phyloP scores from a whole-genome alignment of 1,140 invertebrate species.

The Galendromus occidentalis region DNA sequence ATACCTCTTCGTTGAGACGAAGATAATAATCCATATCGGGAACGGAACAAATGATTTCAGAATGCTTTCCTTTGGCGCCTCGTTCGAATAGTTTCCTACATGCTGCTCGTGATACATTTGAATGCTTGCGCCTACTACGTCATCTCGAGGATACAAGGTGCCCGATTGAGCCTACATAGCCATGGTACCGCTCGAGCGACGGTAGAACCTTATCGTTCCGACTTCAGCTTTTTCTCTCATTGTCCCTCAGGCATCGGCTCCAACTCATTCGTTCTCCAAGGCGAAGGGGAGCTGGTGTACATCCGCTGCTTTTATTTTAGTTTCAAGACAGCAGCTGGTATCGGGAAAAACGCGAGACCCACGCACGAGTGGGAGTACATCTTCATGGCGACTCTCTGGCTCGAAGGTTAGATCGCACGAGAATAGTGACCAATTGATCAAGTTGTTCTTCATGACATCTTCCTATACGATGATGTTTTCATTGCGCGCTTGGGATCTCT shows the following conservation, averaged over 20 bases:
- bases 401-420: neutral
- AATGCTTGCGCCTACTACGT: neutral
- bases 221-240: too few species aligned
- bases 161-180: too few species aligned
- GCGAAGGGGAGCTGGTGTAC: neutral
- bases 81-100: neutral
- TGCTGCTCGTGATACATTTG: neutral
- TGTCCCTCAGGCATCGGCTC: neutral
- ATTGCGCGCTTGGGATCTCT: neutral
- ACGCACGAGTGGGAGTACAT: conserved; percentile 1
- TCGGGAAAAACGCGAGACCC: neutral
- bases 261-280: neutral
- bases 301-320: conserved; percentile 5
- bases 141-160: neutral
- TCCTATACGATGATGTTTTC: too few species aligned
- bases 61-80: neutral
- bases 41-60: neutral
- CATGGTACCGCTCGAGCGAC: too few species aligned
- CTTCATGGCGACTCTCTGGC: neutral
- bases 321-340: neutral
- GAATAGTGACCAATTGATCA: too few species aligned
- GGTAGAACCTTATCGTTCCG: too few species aligned
- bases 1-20: too few species aligned
- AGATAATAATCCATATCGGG: too few species aligned
- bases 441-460: too few species aligned